These are phyloP conservation scores for Tinea semifulvella DNA, from an alignment of 2,888 invertebrate species.

Conservation along the genomic window DNA sequence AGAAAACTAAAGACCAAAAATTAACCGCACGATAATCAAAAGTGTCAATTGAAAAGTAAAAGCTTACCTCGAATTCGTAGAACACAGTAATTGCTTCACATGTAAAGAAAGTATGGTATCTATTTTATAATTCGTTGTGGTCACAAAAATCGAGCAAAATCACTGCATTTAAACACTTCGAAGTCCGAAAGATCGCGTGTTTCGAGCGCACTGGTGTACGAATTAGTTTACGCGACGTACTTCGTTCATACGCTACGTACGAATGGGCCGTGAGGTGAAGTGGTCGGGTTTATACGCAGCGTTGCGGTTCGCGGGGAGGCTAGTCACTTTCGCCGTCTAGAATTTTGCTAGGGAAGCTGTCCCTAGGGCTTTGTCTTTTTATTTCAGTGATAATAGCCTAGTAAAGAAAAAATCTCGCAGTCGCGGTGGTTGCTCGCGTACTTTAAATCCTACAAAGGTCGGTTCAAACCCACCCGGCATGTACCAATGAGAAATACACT, in stretches of 20 bases:
- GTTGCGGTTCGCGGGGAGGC: slow-evolving; percentile 26
- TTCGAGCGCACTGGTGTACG: not conserved
- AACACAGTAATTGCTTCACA: not conserved
- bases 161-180: slow-evolving; percentile 17
- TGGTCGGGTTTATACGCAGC: slow-evolving; percentile 44
- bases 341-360: slow-evolving; percentile 21
- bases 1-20: too few relatives aligned
- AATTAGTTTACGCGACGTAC: not conserved
- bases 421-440: too few relatives aligned
- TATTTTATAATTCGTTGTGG: slow-evolving; percentile 17
- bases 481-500: too few relatives aligned
- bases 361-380: slow-evolving; percentile 6
- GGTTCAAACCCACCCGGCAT: too few relatives aligned
- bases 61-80: slow-evolving; percentile 8
- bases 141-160: slow-evolving; percentile 19
- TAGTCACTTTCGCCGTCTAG: slow-evolving; percentile 48
- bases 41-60: slow-evolving; percentile 12
- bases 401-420: too few relatives aligned
- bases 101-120: slow-evolving; percentile 15
- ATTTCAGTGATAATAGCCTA: too few relatives aligned
- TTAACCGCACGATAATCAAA: too few relatives aligned
- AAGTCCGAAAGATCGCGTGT: not conserved
- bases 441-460: too few relatives aligned
- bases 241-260: not conserved
- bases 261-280: slow-evolving; percentile 19